Conservation (phyloP, 2,797 vertebrate species). For the Gymnoscopelus microlampas region DNA sequence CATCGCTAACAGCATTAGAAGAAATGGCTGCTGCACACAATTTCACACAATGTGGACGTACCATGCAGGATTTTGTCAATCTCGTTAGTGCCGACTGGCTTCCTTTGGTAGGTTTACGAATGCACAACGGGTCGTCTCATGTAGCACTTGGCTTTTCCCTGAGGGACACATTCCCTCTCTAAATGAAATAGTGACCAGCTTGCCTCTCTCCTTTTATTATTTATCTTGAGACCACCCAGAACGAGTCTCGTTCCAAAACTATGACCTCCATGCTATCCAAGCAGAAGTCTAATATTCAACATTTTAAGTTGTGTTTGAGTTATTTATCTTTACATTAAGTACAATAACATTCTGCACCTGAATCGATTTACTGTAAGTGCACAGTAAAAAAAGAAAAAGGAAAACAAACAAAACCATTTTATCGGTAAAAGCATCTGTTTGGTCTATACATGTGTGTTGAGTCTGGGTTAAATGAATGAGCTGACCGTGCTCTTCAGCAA, state of each 20-base stretch:
- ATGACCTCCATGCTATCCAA: constrained; percentile 26
- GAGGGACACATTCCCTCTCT: constrained; percentile 61
- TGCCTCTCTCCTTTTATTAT: constrained; percentile 56
- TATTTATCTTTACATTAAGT: constrained; percentile 5
- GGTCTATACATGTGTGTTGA: constrained; percentile 28
- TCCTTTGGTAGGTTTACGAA: constrained; percentile 64
- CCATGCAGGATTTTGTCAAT: constrained; percentile 36
- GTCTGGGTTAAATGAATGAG: constrained; percentile 23
- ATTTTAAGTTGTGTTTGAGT: constrained; percentile 14
- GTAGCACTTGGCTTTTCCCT: constrained; percentile 74
- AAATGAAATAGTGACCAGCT: constrained; percentile 66
- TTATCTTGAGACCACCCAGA: constrained; percentile 77
- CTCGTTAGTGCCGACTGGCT: constrained; percentile 49
- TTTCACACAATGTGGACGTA: constrained; percentile 4
- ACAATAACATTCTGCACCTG: not conserved
- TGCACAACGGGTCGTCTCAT: constrained; percentile 71
- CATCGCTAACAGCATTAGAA: constrained; percentile 30
- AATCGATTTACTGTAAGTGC: constrained; percentile 14
- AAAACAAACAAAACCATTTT: not conserved
- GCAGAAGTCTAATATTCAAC: constrained; percentile 18
- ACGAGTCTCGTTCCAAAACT: constrained; percentile 50
- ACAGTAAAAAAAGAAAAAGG: not conserved
- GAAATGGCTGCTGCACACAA: too few relatives aligned
- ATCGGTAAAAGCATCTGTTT: constrained; percentile 15
- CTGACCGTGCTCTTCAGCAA: constrained; percentile 31